Percentiles rank a stretch among this genome's conserved stretches.
Evolutionary conservation across 2,888 invertebrate genomes (phyloP).

Genomic region (Drosophila koepferae): DNA sequence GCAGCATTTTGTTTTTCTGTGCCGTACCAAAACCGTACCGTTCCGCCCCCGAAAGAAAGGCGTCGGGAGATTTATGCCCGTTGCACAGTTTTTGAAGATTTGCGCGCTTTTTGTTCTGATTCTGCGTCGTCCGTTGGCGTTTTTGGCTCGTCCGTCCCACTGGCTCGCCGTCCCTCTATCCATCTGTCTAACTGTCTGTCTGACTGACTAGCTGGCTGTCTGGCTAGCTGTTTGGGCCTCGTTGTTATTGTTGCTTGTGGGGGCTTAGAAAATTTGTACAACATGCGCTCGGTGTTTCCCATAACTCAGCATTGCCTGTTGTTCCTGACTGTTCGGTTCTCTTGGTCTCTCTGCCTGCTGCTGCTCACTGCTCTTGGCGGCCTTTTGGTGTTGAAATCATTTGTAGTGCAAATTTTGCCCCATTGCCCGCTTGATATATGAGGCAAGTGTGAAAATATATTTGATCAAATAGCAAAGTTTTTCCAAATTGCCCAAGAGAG

Average conservation of each 20-base stretch:
- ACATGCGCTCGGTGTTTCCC: conserved; percentile 76
- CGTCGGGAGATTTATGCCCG: conserved; percentile 74
- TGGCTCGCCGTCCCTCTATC: conserved; percentile 17
- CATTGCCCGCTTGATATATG: conserved; percentile 75
- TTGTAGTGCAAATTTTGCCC: conserved; percentile 82
- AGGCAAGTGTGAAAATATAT: conserved; percentile 82
- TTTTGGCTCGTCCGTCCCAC: conserved; percentile 33
- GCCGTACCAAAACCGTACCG: conserved; percentile 35
- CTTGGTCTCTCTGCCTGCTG: background rate
- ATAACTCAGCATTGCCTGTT: conserved; percentile 71
- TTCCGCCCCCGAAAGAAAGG: conserved; percentile 74
- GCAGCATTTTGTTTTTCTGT: conserved; percentile 75
- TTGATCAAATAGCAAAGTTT: conserved; percentile 70
- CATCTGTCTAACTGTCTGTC: conserved; percentile 23
- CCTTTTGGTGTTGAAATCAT: conserved; percentile 83
- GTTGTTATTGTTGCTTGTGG: conserved; percentile 64
- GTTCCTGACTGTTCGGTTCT: conserved; percentile 26
- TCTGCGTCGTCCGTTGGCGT: conserved; percentile 68
- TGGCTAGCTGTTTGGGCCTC: conserved; percentile 20
- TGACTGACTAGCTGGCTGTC: conserved; percentile 22
- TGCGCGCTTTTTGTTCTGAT: conserved; percentile 61
- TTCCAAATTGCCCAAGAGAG: conserved; percentile 58
- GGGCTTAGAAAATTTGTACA: conserved; percentile 75
- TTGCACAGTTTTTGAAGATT: conserved; percentile 68
- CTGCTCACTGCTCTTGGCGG: conserved; percentile 58